Percentiles rank a stretch among this genome's conserved stretches.
phyloP scores from a whole-genome alignment of 2,888 invertebrate species.

The Diaperis boleti region DNA sequence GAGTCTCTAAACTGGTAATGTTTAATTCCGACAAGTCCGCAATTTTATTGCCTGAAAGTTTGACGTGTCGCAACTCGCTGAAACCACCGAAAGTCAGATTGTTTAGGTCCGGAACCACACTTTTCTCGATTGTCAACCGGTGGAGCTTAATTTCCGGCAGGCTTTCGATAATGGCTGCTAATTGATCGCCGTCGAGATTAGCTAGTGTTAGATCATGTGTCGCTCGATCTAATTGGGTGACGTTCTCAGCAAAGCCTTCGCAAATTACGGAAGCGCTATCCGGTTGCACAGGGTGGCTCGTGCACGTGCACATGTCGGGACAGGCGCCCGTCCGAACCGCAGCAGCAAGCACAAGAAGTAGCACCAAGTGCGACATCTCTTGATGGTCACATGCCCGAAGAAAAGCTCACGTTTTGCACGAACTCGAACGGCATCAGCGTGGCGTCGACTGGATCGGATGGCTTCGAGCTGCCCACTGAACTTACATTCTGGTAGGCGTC shows the following conservation, averaged over 20 bases:
- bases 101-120: slow-evolving; percentile 38
- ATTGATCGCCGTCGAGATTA: slow-evolving; percentile 43
- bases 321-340: slow-evolving; percentile 55
- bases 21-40: slow-evolving; percentile 48
- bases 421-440: slow-evolving; percentile 22
- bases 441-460: slow-evolving; percentile 27
- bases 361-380: slow-evolving; percentile 59
- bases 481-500: slow-evolving; percentile 39
- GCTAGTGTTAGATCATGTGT: slow-evolving; percentile 48
- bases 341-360: slow-evolving; percentile 58
- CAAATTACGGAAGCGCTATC: slow-evolving; percentile 47
- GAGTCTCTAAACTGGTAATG: slow-evolving; percentile 66
- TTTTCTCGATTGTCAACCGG: slow-evolving; percentile 45
- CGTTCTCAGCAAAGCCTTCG: slow-evolving; percentile 38
- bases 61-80: slow-evolving; percentile 46
- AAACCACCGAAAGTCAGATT: slow-evolving; percentile 47
- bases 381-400: slow-evolving; percentile 50
- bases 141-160: slow-evolving; percentile 44
- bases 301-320: slow-evolving; percentile 60
- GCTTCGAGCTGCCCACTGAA: slow-evolving; percentile 38
- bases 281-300: slow-evolving; percentile 45
- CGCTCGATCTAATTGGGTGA: slow-evolving; percentile 48
- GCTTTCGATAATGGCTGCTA: slow-evolving; percentile 42
- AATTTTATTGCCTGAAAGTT: slow-evolving; percentile 51
- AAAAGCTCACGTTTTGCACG: slow-evolving; percentile 26